Base-by-base conservation (phyloP, 2,888 invertebrate genomes). In the Synanthedon myopaeformis region DNA sequence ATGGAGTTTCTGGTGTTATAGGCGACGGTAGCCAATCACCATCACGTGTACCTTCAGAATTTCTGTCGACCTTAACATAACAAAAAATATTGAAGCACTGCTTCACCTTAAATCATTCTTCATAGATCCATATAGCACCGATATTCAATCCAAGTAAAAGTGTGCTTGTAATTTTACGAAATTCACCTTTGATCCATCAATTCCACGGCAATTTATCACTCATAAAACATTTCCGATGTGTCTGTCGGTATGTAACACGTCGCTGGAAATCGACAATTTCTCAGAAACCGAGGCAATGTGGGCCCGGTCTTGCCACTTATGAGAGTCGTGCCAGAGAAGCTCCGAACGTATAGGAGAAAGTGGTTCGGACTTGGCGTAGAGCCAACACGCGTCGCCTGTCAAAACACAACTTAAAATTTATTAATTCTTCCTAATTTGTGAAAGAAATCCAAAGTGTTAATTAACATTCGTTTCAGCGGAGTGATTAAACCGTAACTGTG, bases 391-490 rank as follows among this genome's bases (percentile, higher is more conserved):
- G 60, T 62, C 59, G 65, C 69, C 67, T 70, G 72, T 80, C 77
- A 77, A 73, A 76, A 71, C 63, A 63, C 64, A 66, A 66, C 35
- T 35, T 70, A 64, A 67, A 76, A 83, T 79, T 76, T 81, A 82
- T 83, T 76, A 76, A 79, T 72, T 75, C 72, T 68, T 67, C 60
- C 75, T 80, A 80, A 81, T 80, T 79, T 75, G 73, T 74, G 71
- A 72, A 76, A 69, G 75, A 78, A 78, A 79, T 76, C 76, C 63
- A 72, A 70, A 68, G 64, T 62, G 70, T 74, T 76, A 79, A 84
- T 82, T 78, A 79, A 78, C 74, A 72, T 76, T 78, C 82, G 75
- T 76, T 79, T 81, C 82, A 77, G 74, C 81, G 69, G 65, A 75
- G 71, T 73, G 70, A 79, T 80, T 78, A 76, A 69, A 65, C 64